Evolutionary conservation across 2,888 invertebrate genomes (phyloP).

Genomic region (Nymphalis c-album): DNA sequence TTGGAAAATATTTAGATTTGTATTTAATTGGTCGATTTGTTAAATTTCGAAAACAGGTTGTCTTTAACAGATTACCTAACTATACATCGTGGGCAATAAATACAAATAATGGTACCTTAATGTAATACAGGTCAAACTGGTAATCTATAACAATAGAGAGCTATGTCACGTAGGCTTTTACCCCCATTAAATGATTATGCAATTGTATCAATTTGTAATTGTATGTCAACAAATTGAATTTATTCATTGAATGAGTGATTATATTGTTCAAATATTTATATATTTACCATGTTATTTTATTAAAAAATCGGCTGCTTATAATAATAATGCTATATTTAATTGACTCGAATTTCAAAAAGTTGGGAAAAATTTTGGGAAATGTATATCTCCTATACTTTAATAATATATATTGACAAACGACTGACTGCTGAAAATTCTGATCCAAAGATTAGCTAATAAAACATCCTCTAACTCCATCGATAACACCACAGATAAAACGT

Average conservation of each 20-base stretch:
- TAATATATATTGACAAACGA: too few species aligned
- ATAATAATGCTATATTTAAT: too few species aligned
- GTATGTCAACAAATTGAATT: not conserved
- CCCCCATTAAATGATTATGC: constrained; percentile 45
- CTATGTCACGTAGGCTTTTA: constrained; percentile 62
- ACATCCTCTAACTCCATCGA: not conserved
- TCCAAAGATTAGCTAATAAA: too few species aligned
- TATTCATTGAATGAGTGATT: not conserved
- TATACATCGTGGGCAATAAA: constrained; percentile 1
- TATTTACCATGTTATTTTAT: too few species aligned
- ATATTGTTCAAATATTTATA: too few species aligned
- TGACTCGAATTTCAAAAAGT: too few species aligned
- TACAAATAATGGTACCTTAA: constrained; percentile 19
- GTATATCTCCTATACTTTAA: too few species aligned
- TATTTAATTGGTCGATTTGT: not conserved
- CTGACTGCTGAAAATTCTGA: too few species aligned
- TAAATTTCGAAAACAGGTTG: too few species aligned
- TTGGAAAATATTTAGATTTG: not conserved
- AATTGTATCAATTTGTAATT: not conserved
- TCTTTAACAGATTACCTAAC: constrained; percentile 18
- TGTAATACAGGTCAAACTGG: constrained; percentile 39
- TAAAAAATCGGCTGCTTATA: too few species aligned
- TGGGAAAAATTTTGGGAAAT: too few species aligned
- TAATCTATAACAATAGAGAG: constrained; percentile 43
- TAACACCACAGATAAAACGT: not conserved